Base-by-base conservation (phyloP, 1,140 invertebrate genomes). In the Oreohelix idahoensis region DNA sequence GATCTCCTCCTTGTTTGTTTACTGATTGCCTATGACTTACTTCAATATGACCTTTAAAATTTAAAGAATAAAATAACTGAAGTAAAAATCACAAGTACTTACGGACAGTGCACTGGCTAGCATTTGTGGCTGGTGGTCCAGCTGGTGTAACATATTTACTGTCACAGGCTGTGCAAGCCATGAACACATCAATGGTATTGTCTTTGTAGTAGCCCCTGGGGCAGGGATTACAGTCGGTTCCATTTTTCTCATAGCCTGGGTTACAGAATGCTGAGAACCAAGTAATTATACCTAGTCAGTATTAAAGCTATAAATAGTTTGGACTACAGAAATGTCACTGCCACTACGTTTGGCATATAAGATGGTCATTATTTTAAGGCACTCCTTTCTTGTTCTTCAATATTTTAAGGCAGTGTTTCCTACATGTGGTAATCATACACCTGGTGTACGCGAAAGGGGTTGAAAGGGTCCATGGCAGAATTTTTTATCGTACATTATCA, bases 201-300 rank as follows among this genome's bases (percentile, higher is more conserved):
- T 88, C 86, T 53, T 88, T 88, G 81, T 83, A 88, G 69, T 84
- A 86, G 23, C 87, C 87, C 45, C 80, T 75, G 23, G 38, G 35
- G 75, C 87, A 88, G 0, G 29, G 29, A 11, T 36, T 26, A 83
- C 87, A 88, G 36, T 1, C 39, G 1, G 49, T 42, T 20, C 79
- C 79, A 58, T 81, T 82, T 45, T 86, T 88, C 81, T 88, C 84
- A 35, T 84, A 35, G 29, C 87, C 87, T 77, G 86, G 78, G 0
- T 77, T 17, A 79, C 87, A 88, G 81, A 81, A 88, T n/a, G 32
- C 87, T 88, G 71, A 0, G 53, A 42, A 39, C 11, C 39, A 42
- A 39, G 11, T 42, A 35, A 35, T 2, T 58, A 58, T 4, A 23
- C 2, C 26, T 26, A 58, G 23, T 58, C 51, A 58, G 23, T 58